Base-by-base conservation (phyloP, 2,888 invertebrate species). In the Xylota sylvarum region DNA sequence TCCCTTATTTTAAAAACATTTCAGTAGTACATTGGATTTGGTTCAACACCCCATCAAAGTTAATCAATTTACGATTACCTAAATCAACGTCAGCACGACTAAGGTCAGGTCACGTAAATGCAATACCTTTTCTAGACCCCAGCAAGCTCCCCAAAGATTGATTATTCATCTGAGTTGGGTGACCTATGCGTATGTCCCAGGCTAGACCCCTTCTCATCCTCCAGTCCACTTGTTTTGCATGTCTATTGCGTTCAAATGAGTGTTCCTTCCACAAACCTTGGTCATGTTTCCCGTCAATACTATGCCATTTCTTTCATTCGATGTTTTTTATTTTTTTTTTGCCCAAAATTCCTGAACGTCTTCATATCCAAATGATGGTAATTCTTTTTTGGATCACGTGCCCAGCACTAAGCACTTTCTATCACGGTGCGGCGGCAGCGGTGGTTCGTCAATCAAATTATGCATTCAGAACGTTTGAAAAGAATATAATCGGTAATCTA, bases 401-500 rank as follows among this genome's bases (percentile, higher is more conserved):
- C 6, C 5, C 12, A 5, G 0, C 23, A 30, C 7, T 32, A 50
- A 50, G 10, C 9, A 23, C 6, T 56, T 56, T 4, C 5, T 1
- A 37, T 23, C 40, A 5, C 27, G 4, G 7, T 4, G 23, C 12
- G 40, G 40, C 2, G 37, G 12, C 30, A 1, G 23, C 12, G 40
- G 40, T 6, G 37, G 12, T 30, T 40, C 19, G 43, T 17, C 70
- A 30, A 70, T 56, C 70, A 70, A 70, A 70, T 70, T 50, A 62
- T 52, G 37, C 48, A 52, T 73, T 62, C 46, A 35, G 7, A 27
- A 52, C 17, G 37, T 19, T 70, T 17, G 37, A 67, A 58, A 62
- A 32, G 40, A 50, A 62, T 78, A 69, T 78, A 69, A 70, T n/a
- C n/a, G n/a, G n/a, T 23, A 23, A 23, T 64, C n/a, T 55, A 55